Base-by-base conservation (phyloP, 53 echinoderm and acorn worm genomes). In the Echinometra lucunter region DNA sequence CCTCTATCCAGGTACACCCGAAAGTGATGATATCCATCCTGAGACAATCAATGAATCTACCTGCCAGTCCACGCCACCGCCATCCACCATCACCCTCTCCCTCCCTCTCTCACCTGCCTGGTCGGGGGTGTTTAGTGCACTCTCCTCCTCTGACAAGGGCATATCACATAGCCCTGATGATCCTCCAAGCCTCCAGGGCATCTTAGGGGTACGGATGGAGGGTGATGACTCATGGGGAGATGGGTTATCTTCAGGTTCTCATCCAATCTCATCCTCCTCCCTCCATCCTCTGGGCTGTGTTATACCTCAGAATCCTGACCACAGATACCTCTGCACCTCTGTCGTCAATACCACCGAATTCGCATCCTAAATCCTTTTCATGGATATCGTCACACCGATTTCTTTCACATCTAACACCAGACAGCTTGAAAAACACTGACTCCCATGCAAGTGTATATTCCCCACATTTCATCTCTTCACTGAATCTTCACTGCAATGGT, bases 51-150 rank as follows among this genome's bases (percentile, higher is more conserved):
- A 85, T 85, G 47, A 53, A 85, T 85, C 85, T 85, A 85, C 85
- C 85, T 85, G 85, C 45, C 81, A 81, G 81, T 81, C 81, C 81
- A 81, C 44, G 81, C 21, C 27, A 44, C 53, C 53, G 53, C 81
- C 81, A 21, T 25, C 85, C 23, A 23, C 56, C 55, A 23, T 56
- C 88, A 4, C 15, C 40, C 88, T 23, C 63, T 89, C 89, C 28
- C 15, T 88, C 88, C 56, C 56, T 89, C 89, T 58, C 89, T 89
- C 89, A 89, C 89, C 89, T 89, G 89, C 60, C 58, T 89, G 21
- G 89, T 60, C 37, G n/a, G 58, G 45, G 89, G 57, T 58, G 60
- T 89, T 66, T 67, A 70, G 91, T 67, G 63, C 38, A 70, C 91
- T 45, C 91, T 60, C 23, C 44, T 70, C 45, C 42, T 44, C 70